A percentile compares a stretch with the other conserved stretches of the same genome.
Conservation (phyloP, 2,888 invertebrate genomes). For the Caenorhabditis macrosperma region DNA sequence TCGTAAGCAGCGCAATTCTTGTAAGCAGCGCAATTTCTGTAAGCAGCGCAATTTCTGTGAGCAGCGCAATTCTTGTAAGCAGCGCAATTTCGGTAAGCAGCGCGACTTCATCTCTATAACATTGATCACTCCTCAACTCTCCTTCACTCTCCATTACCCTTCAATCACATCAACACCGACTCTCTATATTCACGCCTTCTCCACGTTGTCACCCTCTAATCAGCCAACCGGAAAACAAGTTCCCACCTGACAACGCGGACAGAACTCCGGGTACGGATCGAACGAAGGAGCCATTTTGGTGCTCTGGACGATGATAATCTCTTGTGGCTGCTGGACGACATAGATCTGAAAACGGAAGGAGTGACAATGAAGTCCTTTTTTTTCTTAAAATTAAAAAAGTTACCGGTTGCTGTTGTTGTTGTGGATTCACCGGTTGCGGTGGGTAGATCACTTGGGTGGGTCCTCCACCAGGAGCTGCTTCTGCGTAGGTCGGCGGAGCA, state of each 20-base stretch:
- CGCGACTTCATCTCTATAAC: too few relatives aligned
- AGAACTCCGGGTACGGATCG: conserved; percentile 45
- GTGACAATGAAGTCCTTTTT: too few relatives aligned
- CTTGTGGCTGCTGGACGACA: conserved; percentile 42
- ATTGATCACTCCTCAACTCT: not conserved
- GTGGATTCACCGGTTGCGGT: conserved; percentile 10
- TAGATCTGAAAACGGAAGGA: conserved; percentile 19
- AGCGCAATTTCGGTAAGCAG: not conserved
- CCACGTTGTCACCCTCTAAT: not conserved
- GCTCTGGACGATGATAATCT: conserved; percentile 25
- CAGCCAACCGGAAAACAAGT: not conserved
- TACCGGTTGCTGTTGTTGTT: conserved; percentile 1
- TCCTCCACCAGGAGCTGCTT: conserved; percentile 13
- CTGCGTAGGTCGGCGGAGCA: conserved; percentile 45
- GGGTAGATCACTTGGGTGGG: conserved; percentile 17
- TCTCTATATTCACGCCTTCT: not conserved
- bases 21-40: not conserved
- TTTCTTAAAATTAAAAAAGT: not conserved
- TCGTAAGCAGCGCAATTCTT: not conserved
- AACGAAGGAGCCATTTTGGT: conserved; percentile 45
- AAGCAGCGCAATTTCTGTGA: not conserved
- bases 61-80: not conserved
- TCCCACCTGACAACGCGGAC: conserved; percentile 51
- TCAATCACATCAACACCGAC: not conserved
- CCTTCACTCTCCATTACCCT: not conserved